Evolutionary conservation across 2,797 vertebrate genomes (phyloP).

Genomic region (Holocentrus rufus): DNA sequence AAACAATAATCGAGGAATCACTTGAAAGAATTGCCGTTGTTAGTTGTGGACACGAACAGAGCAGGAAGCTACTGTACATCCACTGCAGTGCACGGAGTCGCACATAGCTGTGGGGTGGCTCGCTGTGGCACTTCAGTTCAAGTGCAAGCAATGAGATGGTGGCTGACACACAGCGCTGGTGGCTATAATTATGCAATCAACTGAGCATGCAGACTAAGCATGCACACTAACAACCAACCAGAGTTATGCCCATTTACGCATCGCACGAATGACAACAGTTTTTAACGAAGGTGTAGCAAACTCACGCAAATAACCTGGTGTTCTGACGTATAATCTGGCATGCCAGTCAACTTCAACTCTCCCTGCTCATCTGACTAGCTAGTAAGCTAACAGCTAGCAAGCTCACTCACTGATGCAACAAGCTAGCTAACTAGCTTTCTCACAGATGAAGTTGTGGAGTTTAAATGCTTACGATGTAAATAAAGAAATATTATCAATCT

Average conservation of each 20-base stretch:
- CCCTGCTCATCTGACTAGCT: constrained; percentile 27
- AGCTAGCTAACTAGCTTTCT: not conserved
- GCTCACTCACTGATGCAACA: constrained; percentile 1
- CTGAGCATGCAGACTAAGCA: constrained; percentile 39
- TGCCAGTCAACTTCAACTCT: not conserved
- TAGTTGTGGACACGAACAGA: constrained; percentile 11
- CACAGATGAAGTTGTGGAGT: not conserved
- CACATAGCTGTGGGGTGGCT: constrained; percentile 48
- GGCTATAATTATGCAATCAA: constrained; percentile 72
- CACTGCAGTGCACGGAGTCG: constrained; percentile 41
- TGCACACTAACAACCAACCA: constrained; percentile 29
- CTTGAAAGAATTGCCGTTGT: constrained; percentile 4
- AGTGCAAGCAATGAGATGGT: constrained; percentile 63
- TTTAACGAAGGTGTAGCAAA: not conserved
- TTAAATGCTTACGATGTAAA: not conserved
- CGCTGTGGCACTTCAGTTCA: constrained; percentile 46
- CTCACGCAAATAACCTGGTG: not conserved
- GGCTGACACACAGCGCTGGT: constrained; percentile 65
- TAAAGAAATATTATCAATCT: no score
- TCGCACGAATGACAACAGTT: not conserved
- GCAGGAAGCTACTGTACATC: constrained; percentile 45
- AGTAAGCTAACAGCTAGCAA: constrained; percentile 63
- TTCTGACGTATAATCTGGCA: not conserved
- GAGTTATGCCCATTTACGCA: constrained; percentile 7
- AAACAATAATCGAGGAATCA: constrained; percentile 7